A percentile compares a stretch with the other conserved stretches of the same genome.
phyloP scores from a whole-genome alignment of 2,888 invertebrate genomes.

The Dione vanillae region DNA sequence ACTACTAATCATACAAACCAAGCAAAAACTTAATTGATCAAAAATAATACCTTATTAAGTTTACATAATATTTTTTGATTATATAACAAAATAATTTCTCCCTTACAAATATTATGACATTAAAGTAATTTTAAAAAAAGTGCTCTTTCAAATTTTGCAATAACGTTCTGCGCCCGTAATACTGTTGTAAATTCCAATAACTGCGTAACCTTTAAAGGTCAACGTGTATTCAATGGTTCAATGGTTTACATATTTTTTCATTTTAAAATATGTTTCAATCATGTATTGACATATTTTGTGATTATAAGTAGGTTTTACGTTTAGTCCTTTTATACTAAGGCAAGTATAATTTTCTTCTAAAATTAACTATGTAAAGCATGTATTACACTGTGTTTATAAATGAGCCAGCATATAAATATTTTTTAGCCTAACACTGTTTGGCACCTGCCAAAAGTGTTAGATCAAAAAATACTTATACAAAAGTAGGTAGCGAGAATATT shows the following conservation, averaged over 20 bases:
- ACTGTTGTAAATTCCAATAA: slow-evolving; percentile 37
- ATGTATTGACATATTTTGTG: no score
- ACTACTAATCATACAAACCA: no score
- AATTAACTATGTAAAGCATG: no score
- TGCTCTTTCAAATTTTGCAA: slow-evolving; percentile 31
- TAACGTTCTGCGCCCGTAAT: slow-evolving; percentile 36
- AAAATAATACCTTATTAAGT: not conserved
- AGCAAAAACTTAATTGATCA: not conserved
- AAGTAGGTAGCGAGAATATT: no score
- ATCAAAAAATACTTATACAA: no score
- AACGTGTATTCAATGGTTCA: slow-evolving; percentile 14
- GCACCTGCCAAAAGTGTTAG: no score
- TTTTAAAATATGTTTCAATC: not conserved
- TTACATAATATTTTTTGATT: not conserved
- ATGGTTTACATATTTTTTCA: not conserved
- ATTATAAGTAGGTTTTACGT: no score
- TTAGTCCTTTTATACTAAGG: no score
- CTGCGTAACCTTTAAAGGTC: slow-evolving; percentile 50
- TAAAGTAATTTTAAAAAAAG: not conserved
- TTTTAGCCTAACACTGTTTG: no score
- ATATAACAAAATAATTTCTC: not conserved
- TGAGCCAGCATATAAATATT: no score
- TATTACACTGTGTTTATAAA: no score
- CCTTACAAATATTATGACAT: not conserved
- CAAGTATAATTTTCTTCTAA: no score